Evolutionary conservation across 2,888 invertebrate species (phyloP).

Genomic region (Drosophila borealis): DNA sequence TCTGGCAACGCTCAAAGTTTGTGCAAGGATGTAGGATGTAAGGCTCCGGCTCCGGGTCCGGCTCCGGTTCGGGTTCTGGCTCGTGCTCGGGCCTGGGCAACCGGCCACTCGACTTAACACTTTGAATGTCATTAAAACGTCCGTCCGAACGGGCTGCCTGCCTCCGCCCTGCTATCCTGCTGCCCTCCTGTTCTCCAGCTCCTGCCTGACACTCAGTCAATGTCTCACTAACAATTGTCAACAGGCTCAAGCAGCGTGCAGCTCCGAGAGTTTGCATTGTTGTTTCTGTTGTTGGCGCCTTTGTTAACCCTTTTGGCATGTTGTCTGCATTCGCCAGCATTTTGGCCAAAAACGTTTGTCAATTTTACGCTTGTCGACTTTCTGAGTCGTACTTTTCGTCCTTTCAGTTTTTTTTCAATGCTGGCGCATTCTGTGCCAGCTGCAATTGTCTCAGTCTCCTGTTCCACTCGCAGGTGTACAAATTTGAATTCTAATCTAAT

Average conservation of each 20-base stretch:
- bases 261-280: constrained; percentile 57
- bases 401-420: constrained; percentile 18
- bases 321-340: constrained; percentile 56
- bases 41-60: constrained; percentile 4
- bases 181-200: constrained; percentile 1
- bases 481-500: constrained; percentile 6
- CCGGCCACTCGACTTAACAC: constrained; percentile 71
- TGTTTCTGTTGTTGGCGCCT: constrained; percentile 37
- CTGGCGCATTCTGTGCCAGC: constrained; percentile 16
- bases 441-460: constrained; percentile 27
- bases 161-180: background rate
- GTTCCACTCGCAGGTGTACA: background rate
- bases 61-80: constrained; percentile 6
- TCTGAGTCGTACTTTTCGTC: constrained; percentile 70
- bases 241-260: constrained; percentile 78
- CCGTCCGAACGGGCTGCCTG: constrained; percentile 20
- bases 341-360: constrained; percentile 73
- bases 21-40: constrained; percentile 23
- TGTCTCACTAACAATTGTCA: constrained; percentile 81
- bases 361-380: constrained; percentile 79
- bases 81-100: constrained; percentile 23
- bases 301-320: constrained; percentile 44
- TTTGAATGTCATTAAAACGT: constrained; percentile 79
- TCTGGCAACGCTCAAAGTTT: constrained; percentile 61
- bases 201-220: constrained; percentile 72